Percentiles rank a stretch among this genome's conserved stretches.
Conservation (phyloP, 2,113 vertebrate genomes). For the Progne subis region DNA sequence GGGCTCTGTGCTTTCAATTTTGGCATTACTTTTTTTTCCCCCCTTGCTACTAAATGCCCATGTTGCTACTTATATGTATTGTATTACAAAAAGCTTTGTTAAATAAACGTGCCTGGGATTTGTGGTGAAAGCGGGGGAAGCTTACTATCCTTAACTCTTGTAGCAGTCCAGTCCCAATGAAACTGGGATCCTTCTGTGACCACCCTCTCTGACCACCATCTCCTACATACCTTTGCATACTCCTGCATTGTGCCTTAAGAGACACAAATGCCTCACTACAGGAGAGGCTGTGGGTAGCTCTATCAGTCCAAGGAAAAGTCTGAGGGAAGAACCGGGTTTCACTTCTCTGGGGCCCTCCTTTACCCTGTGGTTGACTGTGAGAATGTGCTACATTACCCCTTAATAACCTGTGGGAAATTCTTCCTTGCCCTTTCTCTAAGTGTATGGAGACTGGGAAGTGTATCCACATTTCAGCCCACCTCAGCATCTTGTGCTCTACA, state of each 20-base stretch:
- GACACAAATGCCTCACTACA: background rate
- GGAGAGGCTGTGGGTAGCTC: background rate
- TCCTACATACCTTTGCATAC: background rate
- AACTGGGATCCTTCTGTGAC: background rate
- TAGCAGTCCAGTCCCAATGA: background rate
- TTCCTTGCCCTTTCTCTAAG: background rate
- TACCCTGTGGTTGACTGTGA: background rate
- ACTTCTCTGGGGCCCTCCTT: background rate
- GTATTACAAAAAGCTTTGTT: background rate
- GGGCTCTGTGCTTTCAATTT: background rate
- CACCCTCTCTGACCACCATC: background rate
- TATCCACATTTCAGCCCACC: background rate
- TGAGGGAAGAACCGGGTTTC: background rate
- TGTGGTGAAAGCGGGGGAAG: background rate
- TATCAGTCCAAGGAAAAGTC: background rate
- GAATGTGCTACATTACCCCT: background rate
- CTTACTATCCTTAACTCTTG: background rate
- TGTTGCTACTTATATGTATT: background rate
- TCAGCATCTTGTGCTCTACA: background rate
- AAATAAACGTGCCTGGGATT: background rate
- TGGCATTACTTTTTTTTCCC: fast-evolving
- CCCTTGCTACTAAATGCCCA: background rate
- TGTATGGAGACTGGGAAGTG: background rate
- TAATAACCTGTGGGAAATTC: slow-evolving; percentile 2
- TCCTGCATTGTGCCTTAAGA: background rate